Conservation (phyloP, 92 coral and sea anemone species). For the Palythoa heliodiscus region DNA sequence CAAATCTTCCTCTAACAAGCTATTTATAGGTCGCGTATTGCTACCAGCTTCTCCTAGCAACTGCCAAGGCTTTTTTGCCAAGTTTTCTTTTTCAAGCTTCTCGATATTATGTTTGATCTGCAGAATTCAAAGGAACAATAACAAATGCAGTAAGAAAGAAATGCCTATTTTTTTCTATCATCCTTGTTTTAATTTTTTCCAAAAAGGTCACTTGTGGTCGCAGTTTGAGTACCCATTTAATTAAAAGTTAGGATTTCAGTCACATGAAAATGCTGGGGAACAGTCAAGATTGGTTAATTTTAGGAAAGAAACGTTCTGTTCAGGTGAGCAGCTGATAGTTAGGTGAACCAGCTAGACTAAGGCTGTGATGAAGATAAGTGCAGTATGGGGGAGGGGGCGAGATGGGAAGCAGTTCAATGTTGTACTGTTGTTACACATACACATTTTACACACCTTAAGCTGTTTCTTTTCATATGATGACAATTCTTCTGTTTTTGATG, state of each 20-base stretch:
- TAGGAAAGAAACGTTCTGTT: too few relatives aligned
- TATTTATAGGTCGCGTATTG: slow-evolving; percentile 76
- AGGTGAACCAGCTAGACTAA: too few relatives aligned
- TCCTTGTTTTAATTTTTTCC: too few relatives aligned
- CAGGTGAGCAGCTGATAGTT: too few relatives aligned
- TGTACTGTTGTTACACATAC: neutral
- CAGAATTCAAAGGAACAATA: neutral
- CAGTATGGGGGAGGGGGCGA: too few relatives aligned
- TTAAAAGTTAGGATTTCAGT: too few relatives aligned
- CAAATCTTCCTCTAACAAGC: slow-evolving; percentile 90
- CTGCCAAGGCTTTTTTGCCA: slow-evolving; percentile 91
- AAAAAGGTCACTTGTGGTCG: too few relatives aligned
- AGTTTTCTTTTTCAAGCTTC: slow-evolving; percentile 85
- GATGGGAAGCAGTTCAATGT: neutral
- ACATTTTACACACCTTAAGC: slow-evolving; percentile 60
- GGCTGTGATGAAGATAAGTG: neutral
- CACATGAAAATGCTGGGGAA: too few relatives aligned
- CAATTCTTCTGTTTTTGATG: neutral
- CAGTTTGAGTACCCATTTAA: too few relatives aligned
- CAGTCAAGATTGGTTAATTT: too few relatives aligned
- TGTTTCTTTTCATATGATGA: slow-evolving; percentile 85
- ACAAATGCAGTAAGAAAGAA: neutral
- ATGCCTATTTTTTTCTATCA: too few relatives aligned
- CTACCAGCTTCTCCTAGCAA: slow-evolving; percentile 88
- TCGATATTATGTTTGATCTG: slow-evolving; percentile 85